A percentile compares a stretch with the other conserved stretches of the same genome.
Conservation (phyloP, 1,140 invertebrate genomes). For the Diorhabda carinulata region DNA sequence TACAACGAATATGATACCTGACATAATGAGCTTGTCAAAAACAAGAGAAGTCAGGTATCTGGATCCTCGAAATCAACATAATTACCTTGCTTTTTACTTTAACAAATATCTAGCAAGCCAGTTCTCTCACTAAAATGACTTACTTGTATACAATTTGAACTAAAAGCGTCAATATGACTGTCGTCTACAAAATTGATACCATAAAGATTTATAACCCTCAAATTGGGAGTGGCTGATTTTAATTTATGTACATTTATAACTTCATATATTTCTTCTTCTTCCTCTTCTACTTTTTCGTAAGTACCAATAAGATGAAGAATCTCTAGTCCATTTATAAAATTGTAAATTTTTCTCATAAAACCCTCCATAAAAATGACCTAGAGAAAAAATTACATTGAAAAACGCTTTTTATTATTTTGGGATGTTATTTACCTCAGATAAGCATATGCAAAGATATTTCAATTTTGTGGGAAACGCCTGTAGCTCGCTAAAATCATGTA, state of each 20-base stretch:
- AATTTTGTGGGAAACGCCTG: slow-evolving; percentile 98
- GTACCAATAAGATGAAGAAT: slow-evolving; percentile 97
- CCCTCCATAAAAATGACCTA: slow-evolving; percentile 98
- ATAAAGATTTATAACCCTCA: slow-evolving; percentile 92
- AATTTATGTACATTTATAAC: slow-evolving; percentile 99
- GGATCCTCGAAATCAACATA: too few relatives aligned
- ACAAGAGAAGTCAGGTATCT: too few relatives aligned
- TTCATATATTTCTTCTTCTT: slow-evolving; percentile 99
- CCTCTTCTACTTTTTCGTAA: slow-evolving; percentile 97
- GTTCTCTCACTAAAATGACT: too few relatives aligned
- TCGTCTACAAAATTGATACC: slow-evolving; percentile 98
- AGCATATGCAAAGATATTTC: slow-evolving; percentile 92
- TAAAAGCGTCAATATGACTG: slow-evolving; percentile 97
- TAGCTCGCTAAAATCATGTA: slow-evolving; percentile 99
- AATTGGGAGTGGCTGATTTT: slow-evolving; percentile 92
- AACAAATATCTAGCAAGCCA: too few relatives aligned
- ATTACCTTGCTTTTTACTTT: too few relatives aligned
- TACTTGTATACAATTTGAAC: slow-evolving; percentile 86
- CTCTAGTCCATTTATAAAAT: slow-evolving; percentile 98
- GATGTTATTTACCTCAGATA: slow-evolving; percentile 75
- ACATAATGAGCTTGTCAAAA: too few relatives aligned
- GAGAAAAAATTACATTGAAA: background rate
- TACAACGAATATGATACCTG: too few relatives aligned
- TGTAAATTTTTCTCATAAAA: slow-evolving; percentile 99
- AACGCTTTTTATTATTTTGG: too few relatives aligned